Conservation (phyloP, 2,113 vertebrate genomes). For the Asarcornis scutulata region DNA sequence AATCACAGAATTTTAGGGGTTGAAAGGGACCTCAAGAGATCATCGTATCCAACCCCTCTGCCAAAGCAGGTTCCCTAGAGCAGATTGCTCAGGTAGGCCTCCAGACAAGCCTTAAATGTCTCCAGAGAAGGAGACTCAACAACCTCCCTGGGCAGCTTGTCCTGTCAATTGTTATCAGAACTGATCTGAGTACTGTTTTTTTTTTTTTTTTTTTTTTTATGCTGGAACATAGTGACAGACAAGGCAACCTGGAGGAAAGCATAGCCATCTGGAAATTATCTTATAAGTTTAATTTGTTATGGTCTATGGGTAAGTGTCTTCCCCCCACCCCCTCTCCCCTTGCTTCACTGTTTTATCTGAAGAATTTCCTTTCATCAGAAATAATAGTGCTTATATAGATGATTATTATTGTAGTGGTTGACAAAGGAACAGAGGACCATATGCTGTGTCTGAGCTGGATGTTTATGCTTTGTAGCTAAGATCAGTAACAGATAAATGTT, state of each 20-base stretch:
- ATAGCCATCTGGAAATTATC: not conserved
- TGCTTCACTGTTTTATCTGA: not conserved
- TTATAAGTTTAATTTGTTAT: not conserved
- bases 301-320: not conserved
- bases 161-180: not conserved
- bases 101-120: no score
- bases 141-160: no score
- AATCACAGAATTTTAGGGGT: no score
- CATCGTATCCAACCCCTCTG: no score
- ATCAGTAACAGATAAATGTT: accelerated
- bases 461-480: not conserved
- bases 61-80: no score
- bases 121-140: no score
- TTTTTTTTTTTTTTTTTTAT: not conserved
- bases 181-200: not conserved
- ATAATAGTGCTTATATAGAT: not conserved
- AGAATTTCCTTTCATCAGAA: not conserved
- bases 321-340: accelerated
- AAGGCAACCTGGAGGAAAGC: not conserved
- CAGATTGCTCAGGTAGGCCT: no score
- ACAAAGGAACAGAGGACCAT: not conserved
- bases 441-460: not conserved
- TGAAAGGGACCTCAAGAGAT: no score
- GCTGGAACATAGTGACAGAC: not conserved
- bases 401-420: not conserved